Conservation (phyloP, 2,113 vertebrate genomes). For the Alexandromys fortis region DNA sequence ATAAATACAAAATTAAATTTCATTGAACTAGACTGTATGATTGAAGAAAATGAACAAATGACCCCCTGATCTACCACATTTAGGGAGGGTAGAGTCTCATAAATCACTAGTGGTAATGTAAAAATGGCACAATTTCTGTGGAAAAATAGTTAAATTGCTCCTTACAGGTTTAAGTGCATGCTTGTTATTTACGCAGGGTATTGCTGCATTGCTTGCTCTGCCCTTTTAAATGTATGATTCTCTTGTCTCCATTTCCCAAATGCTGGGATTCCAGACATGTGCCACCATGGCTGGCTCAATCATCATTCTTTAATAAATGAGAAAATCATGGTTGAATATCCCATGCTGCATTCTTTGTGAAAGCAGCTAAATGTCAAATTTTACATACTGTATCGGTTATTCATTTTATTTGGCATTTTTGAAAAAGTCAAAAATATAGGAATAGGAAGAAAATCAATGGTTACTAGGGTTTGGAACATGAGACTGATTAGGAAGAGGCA, state of each 20-base stretch:
- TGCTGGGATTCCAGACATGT: background rate
- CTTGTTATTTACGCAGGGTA: background rate
- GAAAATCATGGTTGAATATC: background rate
- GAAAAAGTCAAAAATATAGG: background rate
- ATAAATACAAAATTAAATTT: background rate
- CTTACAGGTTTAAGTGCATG: background rate
- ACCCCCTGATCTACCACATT: background rate
- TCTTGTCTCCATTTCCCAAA: no score
- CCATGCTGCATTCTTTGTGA: background rate
- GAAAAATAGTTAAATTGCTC: background rate
- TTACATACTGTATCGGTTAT: background rate
- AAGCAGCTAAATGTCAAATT: background rate
- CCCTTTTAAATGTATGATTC: background rate
- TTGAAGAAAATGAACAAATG: background rate
- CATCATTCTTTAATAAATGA: background rate
- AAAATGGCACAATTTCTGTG: background rate
- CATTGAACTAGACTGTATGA: background rate
- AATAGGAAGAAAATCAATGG: background rate
- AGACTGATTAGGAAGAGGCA: background rate
- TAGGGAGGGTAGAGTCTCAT: background rate
- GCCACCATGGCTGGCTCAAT: background rate
- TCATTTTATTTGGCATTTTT: background rate
- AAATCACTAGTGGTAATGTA: background rate
- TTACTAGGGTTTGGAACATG: background rate
- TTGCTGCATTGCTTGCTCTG: background rate